Evolutionary conservation across 2,113 vertebrate species (phyloP).

Genomic region (Reinhardtius hippoglossoides): DNA sequence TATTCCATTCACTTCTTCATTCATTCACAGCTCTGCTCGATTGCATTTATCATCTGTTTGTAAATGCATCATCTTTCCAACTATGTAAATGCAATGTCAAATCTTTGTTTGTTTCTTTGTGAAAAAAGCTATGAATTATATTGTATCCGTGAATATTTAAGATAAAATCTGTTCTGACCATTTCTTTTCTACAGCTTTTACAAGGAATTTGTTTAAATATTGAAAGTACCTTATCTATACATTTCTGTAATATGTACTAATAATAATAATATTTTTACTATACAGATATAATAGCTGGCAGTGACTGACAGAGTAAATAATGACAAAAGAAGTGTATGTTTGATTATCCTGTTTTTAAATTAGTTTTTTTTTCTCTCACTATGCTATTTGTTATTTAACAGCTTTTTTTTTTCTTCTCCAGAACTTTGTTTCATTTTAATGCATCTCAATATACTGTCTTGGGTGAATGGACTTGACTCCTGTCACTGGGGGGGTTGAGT

Average conservation of each 20-base stretch:
- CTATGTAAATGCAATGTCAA: constrained; percentile 19
- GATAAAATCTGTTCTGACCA: neutral
- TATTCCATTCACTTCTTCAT: constrained; percentile 4
- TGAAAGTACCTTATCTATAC: constrained; percentile 14
- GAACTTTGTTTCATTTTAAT: constrained; percentile 1
- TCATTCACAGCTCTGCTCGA: constrained; percentile 3
- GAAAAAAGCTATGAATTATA: constrained; percentile 26
- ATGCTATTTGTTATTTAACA: constrained; percentile 39
- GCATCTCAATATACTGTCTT: constrained; percentile 7
- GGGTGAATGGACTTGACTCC: neutral
- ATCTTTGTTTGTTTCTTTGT: constrained; percentile 12
- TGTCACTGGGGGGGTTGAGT: neutral
- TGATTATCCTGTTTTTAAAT: neutral
- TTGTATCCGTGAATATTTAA: constrained; percentile 44
- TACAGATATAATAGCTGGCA: constrained; percentile 8
- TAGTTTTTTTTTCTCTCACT: neutral
- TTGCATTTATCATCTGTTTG: constrained; percentile 19
- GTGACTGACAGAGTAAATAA: neutral
- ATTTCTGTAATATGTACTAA: constrained; percentile 5
- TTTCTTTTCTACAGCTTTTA: constrained; percentile 14
- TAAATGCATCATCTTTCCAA: constrained; percentile 28
- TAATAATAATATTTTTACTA: constrained; percentile 19
- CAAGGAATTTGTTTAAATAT: constrained; percentile 8
- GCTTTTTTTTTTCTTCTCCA: constrained; percentile 4
- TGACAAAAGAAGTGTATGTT: neutral